Evolutionary conservation across 2,797 vertebrate genomes (phyloP).

Genomic region (Epinephelus malabaricus): DNA sequence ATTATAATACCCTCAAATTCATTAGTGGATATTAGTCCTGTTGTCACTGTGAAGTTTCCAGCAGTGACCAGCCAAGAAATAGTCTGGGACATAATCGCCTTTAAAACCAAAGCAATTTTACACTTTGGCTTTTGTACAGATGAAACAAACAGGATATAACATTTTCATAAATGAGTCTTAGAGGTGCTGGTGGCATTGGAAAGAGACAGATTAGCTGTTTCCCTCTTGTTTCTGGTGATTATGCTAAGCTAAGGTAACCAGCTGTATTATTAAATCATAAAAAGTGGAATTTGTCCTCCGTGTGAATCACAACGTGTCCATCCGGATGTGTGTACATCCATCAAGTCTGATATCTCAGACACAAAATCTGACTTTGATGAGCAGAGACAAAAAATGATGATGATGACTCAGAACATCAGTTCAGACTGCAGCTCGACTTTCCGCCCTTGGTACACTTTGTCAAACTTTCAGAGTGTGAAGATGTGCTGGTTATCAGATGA

Average conservation of each 20-base stretch:
- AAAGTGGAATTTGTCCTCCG: neutral
- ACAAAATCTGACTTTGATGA: constrained; percentile 11
- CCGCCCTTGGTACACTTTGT: neutral
- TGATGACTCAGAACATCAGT: neutral
- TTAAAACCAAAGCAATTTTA: neutral
- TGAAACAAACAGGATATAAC: neutral
- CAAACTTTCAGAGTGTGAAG: neutral
- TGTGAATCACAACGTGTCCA: neutral
- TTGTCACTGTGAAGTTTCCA: neutral
- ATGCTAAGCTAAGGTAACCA: neutral
- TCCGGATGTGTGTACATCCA: neutral
- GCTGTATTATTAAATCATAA: neutral
- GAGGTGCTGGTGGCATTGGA: neutral
- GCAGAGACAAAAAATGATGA: neutral
- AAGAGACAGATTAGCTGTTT: neutral
- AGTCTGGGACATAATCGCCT: neutral
- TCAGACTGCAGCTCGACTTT: constrained; percentile 5
- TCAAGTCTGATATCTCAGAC: constrained; percentile 5
- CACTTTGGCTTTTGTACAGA: neutral
- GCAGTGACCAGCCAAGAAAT: neutral
- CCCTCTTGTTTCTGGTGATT: neutral
- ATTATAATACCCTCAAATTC: no score
- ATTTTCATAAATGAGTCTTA: no score
- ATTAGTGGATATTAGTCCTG: no score
- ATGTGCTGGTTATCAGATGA: neutral